Conservation (phyloP, 1,140 invertebrate genomes). For the Cephus cinctus region DNA sequence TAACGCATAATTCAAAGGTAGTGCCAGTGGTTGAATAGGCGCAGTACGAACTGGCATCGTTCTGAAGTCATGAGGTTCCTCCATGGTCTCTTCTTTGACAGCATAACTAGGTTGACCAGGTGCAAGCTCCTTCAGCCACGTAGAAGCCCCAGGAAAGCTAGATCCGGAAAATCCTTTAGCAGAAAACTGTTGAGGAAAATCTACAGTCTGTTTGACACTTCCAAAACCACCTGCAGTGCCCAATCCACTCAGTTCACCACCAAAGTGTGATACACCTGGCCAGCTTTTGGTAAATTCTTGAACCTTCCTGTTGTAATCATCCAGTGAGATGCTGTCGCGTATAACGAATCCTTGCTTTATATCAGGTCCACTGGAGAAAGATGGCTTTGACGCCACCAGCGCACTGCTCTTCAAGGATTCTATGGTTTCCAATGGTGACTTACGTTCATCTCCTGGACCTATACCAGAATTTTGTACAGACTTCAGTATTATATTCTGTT, state of each 20-base stretch:
- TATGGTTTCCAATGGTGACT: too few relatives aligned
- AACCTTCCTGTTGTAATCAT: constrained; percentile 41
- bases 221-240: too few relatives aligned
- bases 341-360: constrained; percentile 33
- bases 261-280: constrained; percentile 27
- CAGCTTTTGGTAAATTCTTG: constrained; percentile 41
- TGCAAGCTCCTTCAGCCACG: constrained; percentile 5
- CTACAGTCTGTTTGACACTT: too few relatives aligned
- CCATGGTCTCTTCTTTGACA: constrained; percentile 30
- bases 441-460: too few relatives aligned
- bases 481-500: too few relatives aligned
- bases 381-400: background rate
- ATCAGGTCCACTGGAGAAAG: constrained; percentile 12
- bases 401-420: background rate
- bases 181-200: too few relatives aligned
- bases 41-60: constrained; percentile 19
- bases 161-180: background rate
- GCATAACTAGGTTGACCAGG: constrained; percentile 32
- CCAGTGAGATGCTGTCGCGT: constrained; percentile 34
- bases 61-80: constrained; percentile 27
- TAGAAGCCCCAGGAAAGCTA: background rate
- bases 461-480: too few relatives aligned
- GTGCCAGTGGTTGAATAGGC: constrained; percentile 11
- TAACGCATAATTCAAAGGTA: too few relatives aligned
- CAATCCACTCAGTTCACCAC: too few relatives aligned